Conservation (phyloP, 2,113 vertebrate species). For the Typhlomys cinereus region DNA sequence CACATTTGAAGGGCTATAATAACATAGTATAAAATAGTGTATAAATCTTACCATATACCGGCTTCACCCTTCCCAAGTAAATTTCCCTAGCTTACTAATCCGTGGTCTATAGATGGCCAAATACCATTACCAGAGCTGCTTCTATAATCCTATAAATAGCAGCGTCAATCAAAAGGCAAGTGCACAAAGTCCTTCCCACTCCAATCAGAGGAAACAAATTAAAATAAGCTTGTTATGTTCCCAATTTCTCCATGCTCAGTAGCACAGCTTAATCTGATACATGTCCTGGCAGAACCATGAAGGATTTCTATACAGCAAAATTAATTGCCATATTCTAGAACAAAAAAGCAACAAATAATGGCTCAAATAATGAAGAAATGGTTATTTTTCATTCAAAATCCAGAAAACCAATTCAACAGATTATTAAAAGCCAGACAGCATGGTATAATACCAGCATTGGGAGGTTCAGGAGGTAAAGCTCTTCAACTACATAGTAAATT, state of each 20-base stretch:
- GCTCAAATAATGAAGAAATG: slow-evolving; percentile 33
- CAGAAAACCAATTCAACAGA: slow-evolving; percentile 44
- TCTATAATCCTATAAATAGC: neutral
- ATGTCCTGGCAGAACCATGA: neutral
- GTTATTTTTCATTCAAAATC: neutral
- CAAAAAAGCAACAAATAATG: neutral
- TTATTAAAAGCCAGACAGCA: neutral
- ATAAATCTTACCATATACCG: neutral
- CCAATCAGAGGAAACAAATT: neutral
- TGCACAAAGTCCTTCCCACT: neutral
- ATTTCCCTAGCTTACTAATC: neutral
- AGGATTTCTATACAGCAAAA: neutral
- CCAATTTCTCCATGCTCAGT: neutral
- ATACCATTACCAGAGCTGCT: neutral
- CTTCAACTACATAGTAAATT: neutral
- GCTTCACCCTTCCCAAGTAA: neutral
- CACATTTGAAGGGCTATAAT: neutral
- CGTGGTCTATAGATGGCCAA: neutral
- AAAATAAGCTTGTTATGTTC: neutral
- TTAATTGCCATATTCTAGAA: neutral
- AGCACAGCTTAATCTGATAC: neutral
- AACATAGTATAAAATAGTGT: neutral
- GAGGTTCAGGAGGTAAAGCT: neutral
- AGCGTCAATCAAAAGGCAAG: neutral
- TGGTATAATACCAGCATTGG: neutral